These are phyloP conservation scores for Chloebia gouldiae DNA, from an alignment of 2,113 vertebrate genomes.

Conservation along the genomic window DNA sequence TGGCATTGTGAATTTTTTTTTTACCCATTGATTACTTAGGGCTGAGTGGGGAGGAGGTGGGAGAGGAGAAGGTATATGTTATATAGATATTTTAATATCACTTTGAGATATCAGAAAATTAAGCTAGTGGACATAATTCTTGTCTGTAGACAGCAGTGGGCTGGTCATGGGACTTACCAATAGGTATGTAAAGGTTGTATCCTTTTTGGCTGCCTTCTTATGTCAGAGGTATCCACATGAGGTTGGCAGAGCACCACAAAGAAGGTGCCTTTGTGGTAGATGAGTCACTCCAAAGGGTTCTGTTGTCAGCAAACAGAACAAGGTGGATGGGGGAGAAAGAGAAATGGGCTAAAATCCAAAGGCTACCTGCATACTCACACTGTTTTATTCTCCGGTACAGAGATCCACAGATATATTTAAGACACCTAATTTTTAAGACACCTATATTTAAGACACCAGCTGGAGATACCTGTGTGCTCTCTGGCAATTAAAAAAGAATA, in stretches of 20 bases:
- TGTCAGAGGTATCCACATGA: accelerated
- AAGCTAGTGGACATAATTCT: conserved; percentile 1
- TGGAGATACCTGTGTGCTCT: not conserved
- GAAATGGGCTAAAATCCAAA: not conserved
- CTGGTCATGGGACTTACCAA: not conserved
- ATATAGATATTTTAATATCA: conserved; percentile 2
- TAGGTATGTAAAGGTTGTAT: not conserved
- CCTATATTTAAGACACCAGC: not conserved
- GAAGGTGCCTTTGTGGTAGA: not conserved
- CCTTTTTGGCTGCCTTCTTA: not conserved
- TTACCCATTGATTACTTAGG: not conserved
- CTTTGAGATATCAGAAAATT: conserved; percentile 21
- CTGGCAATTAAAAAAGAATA: not conserved
- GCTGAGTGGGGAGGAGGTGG: not conserved
- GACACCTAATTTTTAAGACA: not conserved
- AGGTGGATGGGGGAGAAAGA: not conserved
- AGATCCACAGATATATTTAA: not conserved
- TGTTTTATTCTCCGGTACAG: not conserved
- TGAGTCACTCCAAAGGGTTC: not conserved
- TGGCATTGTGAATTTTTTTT: not conserved
- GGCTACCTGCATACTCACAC: not conserved
- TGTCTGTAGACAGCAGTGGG: not conserved
- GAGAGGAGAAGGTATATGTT: not conserved
- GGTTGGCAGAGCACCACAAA: not conserved
- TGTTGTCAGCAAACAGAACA: not conserved